Base-by-base conservation (phyloP, 2,113 vertebrate genomes). In the Pomatostomus ruficeps region DNA sequence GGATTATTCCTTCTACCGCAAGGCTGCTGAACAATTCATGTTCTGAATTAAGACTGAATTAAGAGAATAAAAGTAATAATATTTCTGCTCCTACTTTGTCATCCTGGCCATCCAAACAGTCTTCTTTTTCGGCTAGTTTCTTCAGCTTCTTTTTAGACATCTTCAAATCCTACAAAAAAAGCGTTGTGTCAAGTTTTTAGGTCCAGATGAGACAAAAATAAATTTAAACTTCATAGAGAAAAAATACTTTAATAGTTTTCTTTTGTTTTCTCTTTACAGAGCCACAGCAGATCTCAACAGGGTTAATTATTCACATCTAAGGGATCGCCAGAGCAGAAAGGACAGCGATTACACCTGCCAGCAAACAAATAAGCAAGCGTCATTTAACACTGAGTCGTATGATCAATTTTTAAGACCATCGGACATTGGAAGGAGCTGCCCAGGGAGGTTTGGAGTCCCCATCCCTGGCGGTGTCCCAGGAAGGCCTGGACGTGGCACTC, bases 71-170 rank as follows among this genome's bases (percentile, higher is more conserved):
- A 10, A 68, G 10, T 8, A 77, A 31, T 35, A 73, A 58, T 21
- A 74, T 8, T 78, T 28, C 29, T 61, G 38, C n/a, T 81, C 97
- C 63, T 97, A 97, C 97, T 94, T 90, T 91, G 38, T 82, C 87
- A 88, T 97, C 88, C 20, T 3, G 61, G 68, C 29, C 73, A 73
- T 92, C 90, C 43, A 87, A 78, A 90, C 9, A 36, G 23, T 71
- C 78, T 68, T 96, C 94, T 33, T 95, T 94, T 43, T 31, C 79
- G 24, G 46, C 35, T 19, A 76, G 25, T 52, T 92, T 96, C 75
- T 91, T 97, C 74, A 38, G 31, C 74, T 97, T 96, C 79, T 84
- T 96, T 90, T 91, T 96, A 49, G 94, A 93, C 97, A 97, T 97
- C 88, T 96, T 91, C 83, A 66, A 91, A 79, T 25, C 48, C 95